Conservation (phyloP, 2,797 vertebrate species). For the Pseudochirops cupreus region DNA sequence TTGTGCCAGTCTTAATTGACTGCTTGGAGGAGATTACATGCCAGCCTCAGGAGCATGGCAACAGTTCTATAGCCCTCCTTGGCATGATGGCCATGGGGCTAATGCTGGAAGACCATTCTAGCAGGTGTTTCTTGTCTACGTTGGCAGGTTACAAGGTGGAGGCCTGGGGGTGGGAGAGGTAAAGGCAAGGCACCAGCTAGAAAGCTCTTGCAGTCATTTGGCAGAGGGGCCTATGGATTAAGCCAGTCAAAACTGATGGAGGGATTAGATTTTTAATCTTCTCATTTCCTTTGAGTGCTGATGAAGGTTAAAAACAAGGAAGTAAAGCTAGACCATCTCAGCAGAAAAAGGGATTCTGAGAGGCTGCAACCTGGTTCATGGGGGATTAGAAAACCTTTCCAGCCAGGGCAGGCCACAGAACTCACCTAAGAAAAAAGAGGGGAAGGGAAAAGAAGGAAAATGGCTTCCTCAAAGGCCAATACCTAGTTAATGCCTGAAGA, state of each 20-base stretch:
- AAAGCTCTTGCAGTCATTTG: not conserved
- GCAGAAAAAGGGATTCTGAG: slow-evolving; percentile 29
- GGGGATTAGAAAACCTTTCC: not conserved
- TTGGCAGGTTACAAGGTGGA: not conserved
- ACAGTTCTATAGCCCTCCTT: not conserved
- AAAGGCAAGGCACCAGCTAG: not conserved
- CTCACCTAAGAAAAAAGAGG: not conserved
- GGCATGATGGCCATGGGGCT: not conserved
- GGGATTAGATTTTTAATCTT: slow-evolving; percentile 63
- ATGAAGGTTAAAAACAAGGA: slow-evolving; percentile 47
- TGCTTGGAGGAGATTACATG: slow-evolving; percentile 47
- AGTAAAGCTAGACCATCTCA: not conserved
- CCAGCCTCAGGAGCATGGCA: slow-evolving; percentile 34
- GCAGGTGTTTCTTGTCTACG: not conserved
- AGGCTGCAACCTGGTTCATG: not conserved
- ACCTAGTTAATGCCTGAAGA: not conserved
- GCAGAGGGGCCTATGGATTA: not conserved
- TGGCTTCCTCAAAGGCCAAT: not conserved
- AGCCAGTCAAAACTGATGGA: slow-evolving; percentile 17
- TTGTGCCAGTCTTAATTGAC: not conserved
- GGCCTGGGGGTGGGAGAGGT: not conserved
- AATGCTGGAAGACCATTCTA: slow-evolving; percentile 33
- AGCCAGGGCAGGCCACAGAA: not conserved
- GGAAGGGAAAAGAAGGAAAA: not conserved
- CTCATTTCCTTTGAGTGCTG: slow-evolving; percentile 3